Base-by-base conservation (phyloP, 1,140 invertebrate genomes). In the Tyrophagus putrescentiae region DNA sequence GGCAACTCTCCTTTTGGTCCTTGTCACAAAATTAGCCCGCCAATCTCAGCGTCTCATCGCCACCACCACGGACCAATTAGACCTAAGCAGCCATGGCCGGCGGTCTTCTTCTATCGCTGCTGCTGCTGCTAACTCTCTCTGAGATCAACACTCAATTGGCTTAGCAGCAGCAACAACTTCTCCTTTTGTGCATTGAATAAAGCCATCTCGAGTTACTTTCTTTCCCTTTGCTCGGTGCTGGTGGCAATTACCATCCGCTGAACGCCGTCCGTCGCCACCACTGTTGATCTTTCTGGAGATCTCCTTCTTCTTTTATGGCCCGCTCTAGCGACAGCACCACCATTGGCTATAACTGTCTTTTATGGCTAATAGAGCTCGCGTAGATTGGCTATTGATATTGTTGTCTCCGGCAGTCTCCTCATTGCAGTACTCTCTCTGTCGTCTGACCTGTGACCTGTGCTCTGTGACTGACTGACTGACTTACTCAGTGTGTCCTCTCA, bases 341-440 rank as follows among this genome's bases (percentile, higher is more conserved):
- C 45, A n/a, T n/a, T 29, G 45, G 45, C 45, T 48, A 48, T 48
- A 48, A 48, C 45, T 48, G 45, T 48, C 45, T 48, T 48, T 48
- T 48, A 48, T 48, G 7, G 45, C 45, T 48, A 48, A 48, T 48
- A 48, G 21, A 48, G 45, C 13, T 21, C n/a, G n/a, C 45, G 18
- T 48, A 48, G 45, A 48, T 48, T n/a, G n/a, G n/a, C n/a, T n/a
- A n/a, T n/a, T n/a, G n/a, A n/a, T n/a, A n/a, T n/a, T n/a, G n/a
- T n/a, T n/a, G n/a, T n/a, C n/a, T n/a, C n/a, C n/a, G n/a, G n/a
- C 45, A 7, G 45, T 48, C 45, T 48, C 23, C 31, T 48, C 21
- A 48, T 48, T 48, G 21, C 45, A 48, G 13, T 21, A n/a, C n/a
- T n/a, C n/a, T 18, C 18, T 13, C 18, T 48, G 21, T 7, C 21